Percentiles rank a stretch among this genome's conserved stretches.
Evolutionary conservation across 2,888 invertebrate genomes (phyloP).

Genomic region (Spodoptera picta): DNA sequence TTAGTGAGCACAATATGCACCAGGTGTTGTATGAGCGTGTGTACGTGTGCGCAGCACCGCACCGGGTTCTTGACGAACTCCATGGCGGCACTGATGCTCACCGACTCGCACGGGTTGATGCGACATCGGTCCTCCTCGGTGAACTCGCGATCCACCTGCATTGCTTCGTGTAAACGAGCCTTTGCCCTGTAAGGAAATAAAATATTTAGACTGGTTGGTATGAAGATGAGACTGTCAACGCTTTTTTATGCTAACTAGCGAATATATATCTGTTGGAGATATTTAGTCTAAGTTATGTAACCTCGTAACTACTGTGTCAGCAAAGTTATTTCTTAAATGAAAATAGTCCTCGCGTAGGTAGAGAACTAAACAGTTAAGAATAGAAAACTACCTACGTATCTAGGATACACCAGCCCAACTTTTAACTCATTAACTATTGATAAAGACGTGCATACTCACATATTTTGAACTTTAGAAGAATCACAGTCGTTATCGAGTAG

Average conservation of each 20-base stretch:
- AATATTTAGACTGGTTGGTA: too few species aligned
- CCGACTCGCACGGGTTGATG: slow-evolving; percentile 97
- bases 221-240: too few species aligned
- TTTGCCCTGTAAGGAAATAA: slow-evolving; percentile 92
- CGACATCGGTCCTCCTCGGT: slow-evolving; percentile 94
- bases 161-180: slow-evolving; percentile 96
- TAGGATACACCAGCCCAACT: too few species aligned
- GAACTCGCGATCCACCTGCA: slow-evolving; percentile 97
- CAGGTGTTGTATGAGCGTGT: slow-evolving; percentile 95
- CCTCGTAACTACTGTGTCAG: too few species aligned
- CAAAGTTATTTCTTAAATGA: too few species aligned
- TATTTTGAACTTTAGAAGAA: slow-evolving; percentile 97
- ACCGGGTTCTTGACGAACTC: slow-evolving; percentile 99
- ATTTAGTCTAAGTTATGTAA: too few species aligned
- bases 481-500: slow-evolving; percentile 99
- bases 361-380: too few species aligned
- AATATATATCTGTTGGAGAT: too few species aligned
- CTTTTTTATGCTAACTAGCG: too few species aligned
- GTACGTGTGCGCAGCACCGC: slow-evolving; percentile 96
- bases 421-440: background rate
- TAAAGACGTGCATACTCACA: slow-evolving; percentile 89
- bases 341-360: too few species aligned
- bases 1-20: slow-evolving; percentile 95
- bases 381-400: too few species aligned
- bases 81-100: slow-evolving; percentile 96